A percentile compares a stretch with the other conserved stretches of the same genome.
Conservation (phyloP, 53 echinoderm and acorn worm species). For the Paelopatides confundens region DNA sequence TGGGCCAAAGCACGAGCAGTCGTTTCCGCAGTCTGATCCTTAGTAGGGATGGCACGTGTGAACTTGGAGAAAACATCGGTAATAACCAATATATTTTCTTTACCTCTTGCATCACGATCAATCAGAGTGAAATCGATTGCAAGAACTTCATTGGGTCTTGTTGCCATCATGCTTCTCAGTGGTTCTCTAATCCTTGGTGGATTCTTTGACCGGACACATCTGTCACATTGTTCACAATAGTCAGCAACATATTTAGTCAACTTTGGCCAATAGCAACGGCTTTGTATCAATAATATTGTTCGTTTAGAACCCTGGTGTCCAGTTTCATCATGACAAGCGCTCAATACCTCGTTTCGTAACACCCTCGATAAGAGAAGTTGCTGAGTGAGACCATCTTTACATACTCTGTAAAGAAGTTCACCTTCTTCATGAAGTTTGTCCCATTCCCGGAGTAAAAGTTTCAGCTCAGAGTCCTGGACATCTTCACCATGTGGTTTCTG, state of each 20-base stretch:
- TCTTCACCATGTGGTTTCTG: no score
- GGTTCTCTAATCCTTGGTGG: slow-evolving; percentile 46
- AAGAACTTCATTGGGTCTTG: slow-evolving; percentile 58
- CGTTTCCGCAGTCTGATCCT: neutral
- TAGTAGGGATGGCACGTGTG: slow-evolving; percentile 39
- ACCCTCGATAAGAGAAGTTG: slow-evolving; percentile 38
- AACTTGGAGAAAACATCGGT: slow-evolving; percentile 70
- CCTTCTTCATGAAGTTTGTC: no score
- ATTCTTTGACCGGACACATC: slow-evolving; percentile 47
- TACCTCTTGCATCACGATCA: slow-evolving; percentile 49
- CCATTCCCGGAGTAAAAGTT: no score
- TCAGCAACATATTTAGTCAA: neutral
- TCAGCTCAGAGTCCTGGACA: no score
- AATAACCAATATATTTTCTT: slow-evolving; percentile 67
- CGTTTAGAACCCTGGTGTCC: slow-evolving; percentile 33
- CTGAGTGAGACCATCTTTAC: no score
- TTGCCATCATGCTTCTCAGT: slow-evolving; percentile 14
- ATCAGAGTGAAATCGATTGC: slow-evolving; percentile 69
- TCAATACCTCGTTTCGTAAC: neutral
- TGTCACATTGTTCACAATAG: slow-evolving; percentile 49
- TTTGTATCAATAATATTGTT: neutral
- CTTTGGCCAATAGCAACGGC: slow-evolving; percentile 44
- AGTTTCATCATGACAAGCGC: slow-evolving; percentile 14
- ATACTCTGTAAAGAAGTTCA: no score
- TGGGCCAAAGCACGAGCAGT: neutral